phyloP scores from a whole-genome alignment of 2,888 invertebrate species.

The Acanthoscelides obtectus region DNA sequence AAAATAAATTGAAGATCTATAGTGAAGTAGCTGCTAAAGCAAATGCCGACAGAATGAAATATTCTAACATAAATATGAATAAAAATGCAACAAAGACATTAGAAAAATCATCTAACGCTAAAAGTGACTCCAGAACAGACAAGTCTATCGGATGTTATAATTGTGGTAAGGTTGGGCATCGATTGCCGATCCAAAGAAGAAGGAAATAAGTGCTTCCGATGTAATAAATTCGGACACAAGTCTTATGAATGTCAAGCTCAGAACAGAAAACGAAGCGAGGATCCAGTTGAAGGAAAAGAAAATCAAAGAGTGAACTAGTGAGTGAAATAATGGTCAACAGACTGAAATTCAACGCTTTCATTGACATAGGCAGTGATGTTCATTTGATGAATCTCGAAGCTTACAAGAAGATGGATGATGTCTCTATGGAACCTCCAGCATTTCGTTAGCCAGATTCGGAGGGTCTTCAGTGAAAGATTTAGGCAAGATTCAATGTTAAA shows the following conservation, averaged over 20 bases:
- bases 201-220: neutral
- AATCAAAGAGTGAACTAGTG: slow-evolving; percentile 8
- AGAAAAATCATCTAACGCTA: neutral
- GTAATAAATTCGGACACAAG: slow-evolving; percentile 2
- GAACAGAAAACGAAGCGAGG: neutral
- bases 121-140: neutral
- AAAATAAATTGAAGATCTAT: neutral
- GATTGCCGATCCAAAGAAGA: neutral
- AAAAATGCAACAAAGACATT: neutral
- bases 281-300: slow-evolving; percentile 19
- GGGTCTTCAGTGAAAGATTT: no score
- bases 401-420: neutral
- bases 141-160: neutral
- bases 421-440: neutral
- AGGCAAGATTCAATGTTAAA: no score
- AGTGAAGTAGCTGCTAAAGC: neutral
- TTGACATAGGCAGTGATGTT: neutral
- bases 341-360: neutral
- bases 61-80: neutral
- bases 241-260: slow-evolving; percentile 2
- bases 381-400: neutral
- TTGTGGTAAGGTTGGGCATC: slow-evolving; percentile 1
- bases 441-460: no score
- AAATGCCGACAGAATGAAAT: neutral
- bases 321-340: neutral